Percentiles rank a stretch among this genome's conserved stretches.
Conservation (phyloP, 2,797 vertebrate genomes). For the Mycteria americana region DNA sequence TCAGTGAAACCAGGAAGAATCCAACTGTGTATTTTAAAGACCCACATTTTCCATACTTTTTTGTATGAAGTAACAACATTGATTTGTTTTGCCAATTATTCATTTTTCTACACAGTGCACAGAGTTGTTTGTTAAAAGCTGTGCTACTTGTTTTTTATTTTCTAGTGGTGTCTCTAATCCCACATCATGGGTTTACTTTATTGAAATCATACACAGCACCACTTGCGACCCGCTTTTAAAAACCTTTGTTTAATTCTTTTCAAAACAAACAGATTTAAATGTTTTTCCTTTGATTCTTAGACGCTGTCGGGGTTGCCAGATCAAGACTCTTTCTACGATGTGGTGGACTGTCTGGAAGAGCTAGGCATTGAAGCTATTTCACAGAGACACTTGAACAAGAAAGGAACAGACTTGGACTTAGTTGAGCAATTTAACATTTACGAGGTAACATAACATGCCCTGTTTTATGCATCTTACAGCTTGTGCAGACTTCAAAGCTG, state of each 20-base stretch:
- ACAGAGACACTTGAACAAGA: constrained; percentile 90
- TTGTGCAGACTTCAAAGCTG: constrained; percentile 25
- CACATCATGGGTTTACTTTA: constrained; percentile 1
- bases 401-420: constrained; percentile 93
- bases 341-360: constrained; percentile 96
- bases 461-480: constrained; percentile 23
- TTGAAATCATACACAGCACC: constrained; percentile 1
- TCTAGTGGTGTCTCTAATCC: neutral
- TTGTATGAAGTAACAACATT: constrained; percentile 28
- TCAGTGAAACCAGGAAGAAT: neutral
- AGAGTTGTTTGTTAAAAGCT: constrained; percentile 21
- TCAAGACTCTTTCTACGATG: constrained; percentile 95
- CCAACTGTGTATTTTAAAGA: constrained; percentile 35
- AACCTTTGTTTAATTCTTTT: constrained; percentile 44
- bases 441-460: constrained; percentile 81
- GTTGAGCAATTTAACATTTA: constrained; percentile 97
- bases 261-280: constrained; percentile 54
- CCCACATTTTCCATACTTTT: constrained; percentile 17
- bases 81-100: constrained; percentile 53
- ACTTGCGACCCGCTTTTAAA: constrained; percentile 12
- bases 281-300: constrained; percentile 75
- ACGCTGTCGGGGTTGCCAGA: constrained; percentile 90
- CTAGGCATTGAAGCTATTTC: constrained; percentile 87
- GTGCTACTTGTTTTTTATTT: constrained; percentile 51
- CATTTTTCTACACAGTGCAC: neutral